Evolutionary conservation across 2,797 vertebrate species (phyloP), one percentile per base, ranked within the genome.

Genomic region (Gymnocypris eckloni): DNA sequence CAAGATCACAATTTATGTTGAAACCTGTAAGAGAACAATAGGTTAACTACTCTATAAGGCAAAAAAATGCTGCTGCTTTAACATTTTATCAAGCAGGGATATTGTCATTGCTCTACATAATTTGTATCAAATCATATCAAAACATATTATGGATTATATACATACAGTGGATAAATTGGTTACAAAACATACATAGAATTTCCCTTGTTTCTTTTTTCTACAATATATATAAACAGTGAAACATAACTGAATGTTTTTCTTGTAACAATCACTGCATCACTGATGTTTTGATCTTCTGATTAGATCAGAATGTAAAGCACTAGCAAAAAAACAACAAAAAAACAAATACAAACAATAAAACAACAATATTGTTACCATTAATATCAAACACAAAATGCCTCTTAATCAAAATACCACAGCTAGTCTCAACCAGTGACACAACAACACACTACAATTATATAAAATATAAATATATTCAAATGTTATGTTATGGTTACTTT

Each of bases 261-360:
- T 45, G 6, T 56, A 59, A 20, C 54, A 69, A 76, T 37, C 66
- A 78, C 12, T 80, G 78, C 84, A 76, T 54, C 69, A 78, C 75
- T 87, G 80, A 75, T 85, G 79, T 87, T 61, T 76, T 25, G 41
- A 50, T 39, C 20, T 80, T 70, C 61, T 45, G 54, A 33, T 69
- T n/a, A 41, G 20, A 52, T 13, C 37, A 81, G 22, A 64, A 48
- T 69, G 15, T 45, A 78, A 25, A 22, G 64, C 79, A 71, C 33
- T 52, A 9, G 71, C 8, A 83, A 8, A 11, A n/a, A 71, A 76
- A 54, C 28, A 45, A 20, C 76, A 43, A 43, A 0, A 9, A 73
- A 13, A 81, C n/a, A 70, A 41, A 41, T 4, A 43, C 0, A 25
- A 15, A 45, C 22, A 1, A 43, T 43, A 75, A 50, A 25, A 10